Conservation (phyloP, 2,113 vertebrate genomes). For the Myocastor coypus region DNA sequence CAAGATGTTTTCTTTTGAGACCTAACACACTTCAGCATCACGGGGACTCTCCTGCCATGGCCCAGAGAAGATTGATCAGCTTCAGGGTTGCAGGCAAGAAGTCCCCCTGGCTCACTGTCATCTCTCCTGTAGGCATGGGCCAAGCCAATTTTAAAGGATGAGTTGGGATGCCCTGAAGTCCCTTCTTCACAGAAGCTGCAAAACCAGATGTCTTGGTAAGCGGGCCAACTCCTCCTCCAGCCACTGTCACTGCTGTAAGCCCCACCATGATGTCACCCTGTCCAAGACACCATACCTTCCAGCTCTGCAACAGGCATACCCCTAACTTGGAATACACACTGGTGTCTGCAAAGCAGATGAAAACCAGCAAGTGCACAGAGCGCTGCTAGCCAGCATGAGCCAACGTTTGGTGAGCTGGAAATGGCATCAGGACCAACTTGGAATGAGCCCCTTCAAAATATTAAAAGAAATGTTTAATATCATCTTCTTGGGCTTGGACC, state of each 20-base stretch:
- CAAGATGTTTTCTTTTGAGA: neutral
- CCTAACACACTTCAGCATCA: neutral
- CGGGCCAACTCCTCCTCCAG: neutral
- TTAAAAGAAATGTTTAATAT: neutral
- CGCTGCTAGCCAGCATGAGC: neutral
- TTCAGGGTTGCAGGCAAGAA: neutral
- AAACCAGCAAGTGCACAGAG: neutral
- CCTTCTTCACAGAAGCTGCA: conserved; percentile 41
- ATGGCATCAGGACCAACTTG: neutral
- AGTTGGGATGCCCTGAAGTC: neutral
- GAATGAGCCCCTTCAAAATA: conserved; percentile 22
- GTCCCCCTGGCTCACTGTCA: neutral
- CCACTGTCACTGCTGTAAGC: neutral
- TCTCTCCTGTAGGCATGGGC: neutral
- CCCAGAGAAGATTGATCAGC: neutral
- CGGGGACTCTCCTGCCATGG: neutral
- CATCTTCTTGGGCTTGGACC: neutral
- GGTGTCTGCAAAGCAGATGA: neutral
- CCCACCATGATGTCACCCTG: neutral
- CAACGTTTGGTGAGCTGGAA: conserved; percentile 29
- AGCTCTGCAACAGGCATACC: neutral
- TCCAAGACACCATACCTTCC: conserved; percentile 16
- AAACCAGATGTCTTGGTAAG: neutral
- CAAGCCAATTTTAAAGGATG: neutral
- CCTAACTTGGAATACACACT: neutral